Evolutionary conservation across 92 coral and sea anemone species (phyloP).

Genomic region (Palythoa grandiflora): DNA sequence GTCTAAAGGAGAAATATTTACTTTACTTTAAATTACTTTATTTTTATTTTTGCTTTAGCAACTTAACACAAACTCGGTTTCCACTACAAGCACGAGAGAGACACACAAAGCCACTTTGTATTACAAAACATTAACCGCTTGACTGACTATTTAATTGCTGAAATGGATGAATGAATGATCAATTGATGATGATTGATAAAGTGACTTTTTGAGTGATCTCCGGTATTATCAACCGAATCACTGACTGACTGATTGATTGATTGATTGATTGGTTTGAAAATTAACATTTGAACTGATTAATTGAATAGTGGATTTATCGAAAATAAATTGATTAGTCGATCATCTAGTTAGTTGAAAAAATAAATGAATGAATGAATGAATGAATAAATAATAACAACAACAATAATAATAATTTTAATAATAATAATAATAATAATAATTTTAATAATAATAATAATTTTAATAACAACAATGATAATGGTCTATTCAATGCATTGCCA

Average conservation of each 20-base stretch:
- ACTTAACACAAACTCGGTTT: background rate
- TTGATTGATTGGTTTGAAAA: too few relatives aligned
- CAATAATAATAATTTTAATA: too few relatives aligned
- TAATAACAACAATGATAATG: too few relatives aligned
- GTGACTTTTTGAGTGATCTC: background rate
- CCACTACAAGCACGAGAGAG: background rate
- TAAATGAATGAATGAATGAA: too few relatives aligned
- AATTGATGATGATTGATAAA: background rate
- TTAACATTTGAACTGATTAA: too few relatives aligned
- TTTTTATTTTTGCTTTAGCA: too few relatives aligned
- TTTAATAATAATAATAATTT: too few relatives aligned
- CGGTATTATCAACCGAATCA: background rate
- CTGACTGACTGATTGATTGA: background rate
- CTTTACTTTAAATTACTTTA: background rate
- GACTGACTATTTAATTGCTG: background rate
- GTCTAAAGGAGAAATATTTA: conserved; percentile 24
- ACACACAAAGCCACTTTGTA: background rate
- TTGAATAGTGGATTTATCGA: too few relatives aligned
- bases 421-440: too few relatives aligned
- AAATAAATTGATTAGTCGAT: background rate
- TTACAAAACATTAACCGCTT: background rate
- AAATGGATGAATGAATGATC: background rate
- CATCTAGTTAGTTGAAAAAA: too few relatives aligned
- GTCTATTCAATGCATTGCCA: too few relatives aligned
- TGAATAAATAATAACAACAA: too few relatives aligned